Evolutionary conservation across 2,797 vertebrate species (phyloP).

Genomic region (Pangasius macronema): DNA sequence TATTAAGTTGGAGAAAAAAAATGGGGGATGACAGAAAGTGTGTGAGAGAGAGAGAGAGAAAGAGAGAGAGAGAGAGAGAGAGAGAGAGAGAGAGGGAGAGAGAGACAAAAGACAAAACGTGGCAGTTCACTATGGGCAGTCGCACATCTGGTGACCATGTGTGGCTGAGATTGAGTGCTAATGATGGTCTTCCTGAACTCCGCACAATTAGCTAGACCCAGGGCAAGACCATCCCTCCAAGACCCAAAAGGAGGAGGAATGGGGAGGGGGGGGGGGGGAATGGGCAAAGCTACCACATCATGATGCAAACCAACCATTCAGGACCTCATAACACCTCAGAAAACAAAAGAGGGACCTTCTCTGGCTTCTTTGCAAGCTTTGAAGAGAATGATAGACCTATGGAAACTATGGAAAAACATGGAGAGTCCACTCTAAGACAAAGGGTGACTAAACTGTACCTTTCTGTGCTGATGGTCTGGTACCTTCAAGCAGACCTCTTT

Average conservation of each 20-base stretch:
- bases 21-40: slow-evolving; percentile 43
- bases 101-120: slow-evolving; percentile 52
- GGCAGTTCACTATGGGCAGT: slow-evolving; percentile 79
- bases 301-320: neutral
- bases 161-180: slow-evolving; percentile 82
- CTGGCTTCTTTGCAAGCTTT: neutral
- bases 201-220: slow-evolving; percentile 86
- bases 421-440: neutral
- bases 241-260: neutral
- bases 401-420: neutral
- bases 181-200: slow-evolving; percentile 96
- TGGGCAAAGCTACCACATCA: neutral
- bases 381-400: neutral
- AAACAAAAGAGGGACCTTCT: neutral
- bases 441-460: neutral
- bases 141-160: slow-evolving; percentile 98
- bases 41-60: slow-evolving; percentile 39
- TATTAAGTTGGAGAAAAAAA: slow-evolving; percentile 80
- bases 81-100: slow-evolving; percentile 35
- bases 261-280: neutral
- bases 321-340: neutral
- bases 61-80: slow-evolving; percentile 27
- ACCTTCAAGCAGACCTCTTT: neutral
- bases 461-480: neutral
- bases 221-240: slow-evolving; percentile 45